Conservation (phyloP, 2,888 invertebrate species). For the Lasioglossum pauxillum region DNA sequence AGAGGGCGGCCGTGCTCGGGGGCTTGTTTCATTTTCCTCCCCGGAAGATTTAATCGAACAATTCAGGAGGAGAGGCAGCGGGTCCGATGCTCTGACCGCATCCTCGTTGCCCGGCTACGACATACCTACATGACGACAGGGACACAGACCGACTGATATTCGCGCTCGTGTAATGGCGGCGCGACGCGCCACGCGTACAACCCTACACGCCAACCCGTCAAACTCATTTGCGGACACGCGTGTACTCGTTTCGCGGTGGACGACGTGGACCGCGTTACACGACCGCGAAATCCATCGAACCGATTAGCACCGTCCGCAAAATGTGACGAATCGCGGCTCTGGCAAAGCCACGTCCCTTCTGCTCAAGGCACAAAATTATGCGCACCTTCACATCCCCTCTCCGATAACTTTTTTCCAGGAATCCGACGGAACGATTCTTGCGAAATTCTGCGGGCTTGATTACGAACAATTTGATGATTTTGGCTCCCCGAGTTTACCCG, state of each 20-base stretch:
- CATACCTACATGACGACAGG: background rate
- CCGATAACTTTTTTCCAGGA: too few species aligned
- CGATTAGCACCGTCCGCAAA: constrained; percentile 42
- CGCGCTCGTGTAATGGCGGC: constrained; percentile 27
- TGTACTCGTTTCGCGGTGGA: constrained; percentile 58
- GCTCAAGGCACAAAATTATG: background rate
- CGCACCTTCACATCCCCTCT: too few species aligned
- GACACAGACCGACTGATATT: background rate
- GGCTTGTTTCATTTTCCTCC: constrained; percentile 31
- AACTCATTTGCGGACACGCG: constrained; percentile 62
- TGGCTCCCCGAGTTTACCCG: too few species aligned
- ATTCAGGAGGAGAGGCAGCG: background rate
- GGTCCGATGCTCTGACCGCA: constrained; percentile 22
- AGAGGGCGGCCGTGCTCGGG: background rate
- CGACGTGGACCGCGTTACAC: constrained; percentile 52
- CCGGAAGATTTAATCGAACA: constrained; percentile 38
- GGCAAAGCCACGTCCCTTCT: background rate
- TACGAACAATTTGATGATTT: too few species aligned
- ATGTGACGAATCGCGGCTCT: constrained; percentile 8
- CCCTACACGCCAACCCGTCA: constrained; percentile 49
- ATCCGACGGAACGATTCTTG: too few species aligned
- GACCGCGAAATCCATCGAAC: constrained; percentile 56
- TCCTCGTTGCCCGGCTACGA: constrained; percentile 11
- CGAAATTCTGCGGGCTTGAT: too few species aligned
- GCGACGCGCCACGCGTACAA: constrained; percentile 22